phyloP scores from a whole-genome alignment of 2,888 invertebrate species.

The Eupithecia centaureata region DNA sequence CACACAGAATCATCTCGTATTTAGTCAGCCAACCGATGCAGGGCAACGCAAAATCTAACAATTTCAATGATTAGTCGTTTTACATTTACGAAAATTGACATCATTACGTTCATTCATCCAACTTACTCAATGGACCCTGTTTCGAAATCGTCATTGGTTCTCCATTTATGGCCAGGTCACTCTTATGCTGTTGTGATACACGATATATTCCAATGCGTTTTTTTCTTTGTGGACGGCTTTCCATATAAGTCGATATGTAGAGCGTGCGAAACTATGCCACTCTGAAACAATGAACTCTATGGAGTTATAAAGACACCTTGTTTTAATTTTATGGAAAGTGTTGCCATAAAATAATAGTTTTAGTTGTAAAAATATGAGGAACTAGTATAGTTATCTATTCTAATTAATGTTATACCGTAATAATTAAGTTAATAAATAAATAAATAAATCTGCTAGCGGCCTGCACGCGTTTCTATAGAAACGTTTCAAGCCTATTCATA shows the following conservation, averaged over 20 bases:
- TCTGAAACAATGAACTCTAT: conserved; percentile 50
- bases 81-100: conserved; percentile 25
- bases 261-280: conserved; percentile 65
- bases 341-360: background rate
- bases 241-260: conserved; percentile 58
- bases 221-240: conserved; percentile 51
- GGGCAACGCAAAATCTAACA: background rate
- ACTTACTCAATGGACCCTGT: conserved; percentile 54
- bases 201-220: conserved; percentile 29
- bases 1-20: no score
- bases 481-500: no score
- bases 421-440: no score
- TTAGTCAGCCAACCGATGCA: background rate
- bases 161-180: conserved; percentile 8
- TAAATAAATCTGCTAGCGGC: no score
- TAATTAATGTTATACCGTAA: no score
- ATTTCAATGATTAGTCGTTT: conserved; percentile 6
- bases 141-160: conserved; percentile 47
- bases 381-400: no score
- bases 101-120: conserved; percentile 59
- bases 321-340: conserved; percentile 28
- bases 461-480: no score
- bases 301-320: conserved; percentile 40
- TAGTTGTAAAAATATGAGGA: background rate
- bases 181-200: conserved; percentile 30